These are phyloP conservation scores for Anser cygnoides DNA, from an alignment of 2,113 vertebrate genomes.

Conservation along the genomic window DNA sequence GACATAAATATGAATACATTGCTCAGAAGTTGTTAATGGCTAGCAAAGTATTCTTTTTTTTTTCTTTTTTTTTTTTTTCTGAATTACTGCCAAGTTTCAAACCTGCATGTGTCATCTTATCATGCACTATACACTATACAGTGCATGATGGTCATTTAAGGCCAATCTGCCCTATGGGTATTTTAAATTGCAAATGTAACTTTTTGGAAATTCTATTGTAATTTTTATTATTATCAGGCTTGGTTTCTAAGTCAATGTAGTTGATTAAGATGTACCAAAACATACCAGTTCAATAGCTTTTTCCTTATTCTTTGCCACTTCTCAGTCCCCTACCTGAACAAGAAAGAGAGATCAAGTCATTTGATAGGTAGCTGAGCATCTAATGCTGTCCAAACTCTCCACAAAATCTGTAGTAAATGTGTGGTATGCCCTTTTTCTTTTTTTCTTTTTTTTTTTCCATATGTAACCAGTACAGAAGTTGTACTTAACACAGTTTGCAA, in stretches of 20 bases:
- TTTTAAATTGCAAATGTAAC: slow-evolving; percentile 40
- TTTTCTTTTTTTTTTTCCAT: neutral
- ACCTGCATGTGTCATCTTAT: slow-evolving; percentile 36
- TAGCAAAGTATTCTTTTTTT: neutral
- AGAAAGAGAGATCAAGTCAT: neutral
- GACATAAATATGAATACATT: slow-evolving; percentile 19
- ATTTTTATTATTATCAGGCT: neutral
- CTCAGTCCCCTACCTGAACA: slow-evolving; percentile 11
- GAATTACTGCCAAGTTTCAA: slow-evolving; percentile 51
- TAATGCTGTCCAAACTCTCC: neutral
- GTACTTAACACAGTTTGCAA: slow-evolving; percentile 5
- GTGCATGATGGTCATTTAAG: slow-evolving; percentile 35
- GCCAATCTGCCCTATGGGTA: slow-evolving; percentile 32
- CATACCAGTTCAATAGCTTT: neutral
- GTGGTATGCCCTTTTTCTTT: neutral
- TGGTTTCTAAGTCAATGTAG: slow-evolving; percentile 25
- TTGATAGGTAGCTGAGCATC: neutral
- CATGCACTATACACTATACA: neutral
- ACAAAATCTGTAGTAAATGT: neutral
- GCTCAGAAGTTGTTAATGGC: slow-evolving; percentile 9
- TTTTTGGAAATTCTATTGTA: slow-evolving; percentile 34
- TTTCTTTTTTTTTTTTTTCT: neutral
- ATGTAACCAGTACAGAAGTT: neutral
- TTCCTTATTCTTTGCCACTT: slow-evolving; percentile 19
- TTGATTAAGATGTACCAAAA: neutral